A percentile compares a stretch with the other conserved stretches of the same genome.
Conservation (phyloP, 2,888 invertebrate species). For the Invenusta paracnida region DNA sequence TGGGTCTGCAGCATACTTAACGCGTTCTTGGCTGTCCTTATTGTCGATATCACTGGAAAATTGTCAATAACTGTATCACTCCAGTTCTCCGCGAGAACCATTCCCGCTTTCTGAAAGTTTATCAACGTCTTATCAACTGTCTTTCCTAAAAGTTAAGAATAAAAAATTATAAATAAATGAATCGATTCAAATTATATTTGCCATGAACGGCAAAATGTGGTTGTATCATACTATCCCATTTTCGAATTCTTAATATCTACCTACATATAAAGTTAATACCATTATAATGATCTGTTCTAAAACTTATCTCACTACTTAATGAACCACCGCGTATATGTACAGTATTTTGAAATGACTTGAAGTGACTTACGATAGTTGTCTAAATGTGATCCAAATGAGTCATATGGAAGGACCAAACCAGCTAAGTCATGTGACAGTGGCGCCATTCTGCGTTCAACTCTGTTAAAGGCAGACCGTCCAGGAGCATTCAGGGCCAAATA, state of each 20-base stretch:
- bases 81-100: conserved; percentile 5
- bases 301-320: neutral
- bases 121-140: conserved; percentile 10
- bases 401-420: neutral
- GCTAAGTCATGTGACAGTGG: neutral
- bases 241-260: neutral
- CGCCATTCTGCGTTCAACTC: conserved; percentile 1
- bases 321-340: neutral
- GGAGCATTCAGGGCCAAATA: neutral
- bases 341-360: neutral
- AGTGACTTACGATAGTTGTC: conserved; percentile 8
- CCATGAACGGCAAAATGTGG: neutral
- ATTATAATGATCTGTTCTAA: neutral
- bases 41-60: conserved; percentile 14
- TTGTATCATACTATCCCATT: neutral
- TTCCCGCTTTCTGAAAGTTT: neutral
- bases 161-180: conserved; percentile 13
- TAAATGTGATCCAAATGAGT: conserved; percentile 7
- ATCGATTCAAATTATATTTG: neutral
- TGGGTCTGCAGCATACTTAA: conserved; percentile 3
- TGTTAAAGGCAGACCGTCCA: neutral
- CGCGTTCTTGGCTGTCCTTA: neutral
- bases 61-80: conserved; percentile 5
- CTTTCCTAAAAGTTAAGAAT: neutral
- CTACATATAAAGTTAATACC: neutral